Evolutionary conservation across 2,113 vertebrate species (phyloP), one percentile per base, ranked within the genome.

Genomic region (Pollimyrus isidori): DNA sequence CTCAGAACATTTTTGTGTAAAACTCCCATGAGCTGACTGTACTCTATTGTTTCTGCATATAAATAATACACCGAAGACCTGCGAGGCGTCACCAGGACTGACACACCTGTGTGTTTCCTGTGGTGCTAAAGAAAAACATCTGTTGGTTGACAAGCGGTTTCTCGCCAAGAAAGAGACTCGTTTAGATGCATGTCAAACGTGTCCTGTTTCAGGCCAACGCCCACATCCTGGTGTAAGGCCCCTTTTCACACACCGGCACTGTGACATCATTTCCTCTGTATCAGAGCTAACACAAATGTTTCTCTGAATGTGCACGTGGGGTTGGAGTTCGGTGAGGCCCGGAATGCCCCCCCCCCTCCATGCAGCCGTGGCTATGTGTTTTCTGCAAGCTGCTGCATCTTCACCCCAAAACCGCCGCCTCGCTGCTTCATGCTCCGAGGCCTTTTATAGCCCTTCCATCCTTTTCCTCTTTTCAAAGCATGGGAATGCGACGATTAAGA

Each of bases 401-500:
- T 53, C 80, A 21, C 85, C 49, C 35, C 30, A 15, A 69, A 45
- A 42, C 82, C 9, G 26, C 39, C 5, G 19, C n/a, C 15, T 17
- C 4, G 19, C 82, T 13, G 84, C 46, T 89, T 69, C 45, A 26
- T 89, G 17, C 86, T 52, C 49, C 4, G 35, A 58, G 49, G 86
- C 69, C 82, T 17, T 89, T 82, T 58, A 84, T 85, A 15, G 82
- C 23, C 49, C 88, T 17, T 46, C 17, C 76, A 42, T 83, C 80
- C 88, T 53, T 35, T 52, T 30, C 88, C 48, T 21, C 45, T 87
- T 42, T 87, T 76, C 53, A 87, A 91, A 0, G 0, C 89, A 88
- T 92, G 88, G 11, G 62, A 88, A 39, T 30, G 65, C 90, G 93
- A 91, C 69, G 86, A 89, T 91, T 85, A 90, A 80, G 46, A 91